phyloP scores from a whole-genome alignment of 1,140 invertebrate species.

The Bombus breviceps region DNA sequence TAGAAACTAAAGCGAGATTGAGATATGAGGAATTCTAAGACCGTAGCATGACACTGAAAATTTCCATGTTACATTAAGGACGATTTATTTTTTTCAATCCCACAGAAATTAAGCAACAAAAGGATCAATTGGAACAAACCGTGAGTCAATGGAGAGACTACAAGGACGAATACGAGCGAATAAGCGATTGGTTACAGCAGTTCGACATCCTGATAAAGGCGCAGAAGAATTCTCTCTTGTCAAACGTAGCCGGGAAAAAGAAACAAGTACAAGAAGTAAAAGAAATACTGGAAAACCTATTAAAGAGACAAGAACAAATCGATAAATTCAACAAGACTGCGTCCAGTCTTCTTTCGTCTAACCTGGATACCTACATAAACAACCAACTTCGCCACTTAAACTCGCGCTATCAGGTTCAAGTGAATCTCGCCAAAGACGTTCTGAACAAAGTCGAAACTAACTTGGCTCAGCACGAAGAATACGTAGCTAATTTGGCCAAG shows the following conservation, averaged over 20 bases:
- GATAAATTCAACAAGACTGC: constrained; percentile 92
- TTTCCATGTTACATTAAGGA: too few species aligned
- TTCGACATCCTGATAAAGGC: constrained; percentile 96
- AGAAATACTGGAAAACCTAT: constrained; percentile 89
- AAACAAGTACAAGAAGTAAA: constrained; percentile 92
- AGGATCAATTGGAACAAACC: constrained; percentile 91
- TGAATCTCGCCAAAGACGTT: constrained; percentile 96
- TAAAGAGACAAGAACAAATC: constrained; percentile 92
- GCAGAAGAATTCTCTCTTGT: constrained; percentile 92
- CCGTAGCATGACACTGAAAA: too few species aligned
- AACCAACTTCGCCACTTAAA: constrained; percentile 96
- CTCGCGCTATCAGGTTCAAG: constrained; percentile 94
- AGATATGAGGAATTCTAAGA: not conserved
- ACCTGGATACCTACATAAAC: constrained; percentile 94
- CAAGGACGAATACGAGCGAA: constrained; percentile 95
- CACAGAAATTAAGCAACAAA: constrained; percentile 91
- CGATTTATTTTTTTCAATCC: not conserved
- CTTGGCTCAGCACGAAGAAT: constrained; percentile 93
- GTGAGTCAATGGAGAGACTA: constrained; percentile 94
- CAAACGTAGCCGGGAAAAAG: constrained; percentile 92
- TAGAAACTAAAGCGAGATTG: not conserved
- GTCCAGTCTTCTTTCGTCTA: constrained; percentile 89
- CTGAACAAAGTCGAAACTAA: constrained; percentile 96
- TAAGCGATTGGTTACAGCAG: constrained; percentile 97
- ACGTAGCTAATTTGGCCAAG: constrained; percentile 90